Evolutionary conservation across 2,113 vertebrate genomes (phyloP), one percentile per base, ranked within the genome.

Genomic region (Lagenorhynchus albirostris): DNA sequence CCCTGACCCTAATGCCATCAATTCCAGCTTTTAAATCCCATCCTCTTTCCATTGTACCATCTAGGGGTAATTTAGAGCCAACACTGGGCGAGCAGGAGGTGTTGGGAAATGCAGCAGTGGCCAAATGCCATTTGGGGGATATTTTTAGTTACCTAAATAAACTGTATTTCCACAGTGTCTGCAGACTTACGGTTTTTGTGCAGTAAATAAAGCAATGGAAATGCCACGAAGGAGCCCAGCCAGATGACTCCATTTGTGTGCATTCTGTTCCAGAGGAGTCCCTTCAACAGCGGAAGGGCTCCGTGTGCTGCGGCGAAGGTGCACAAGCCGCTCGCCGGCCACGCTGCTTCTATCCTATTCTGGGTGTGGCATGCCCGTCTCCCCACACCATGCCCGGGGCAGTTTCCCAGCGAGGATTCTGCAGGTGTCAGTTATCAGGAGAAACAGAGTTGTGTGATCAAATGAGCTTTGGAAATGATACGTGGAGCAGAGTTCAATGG

Each of bases 131-230:
- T 90, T 94, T 53, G 47, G 92, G 76, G 3, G 82, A 85, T 97
- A 97, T 96, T 96, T 98, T 97, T 97, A 98, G 95, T 94, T 97
- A 82, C 95, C 94, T 93, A 97, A 97, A 97, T 95, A 96, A 98
- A 97, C 89, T 86, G 58, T 92, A 95, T 95, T 95, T 96, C 86
- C 89, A 91, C 77, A 68, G 55, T 91, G 53, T 95, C 81, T 96
- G 77, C 71, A 89, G 94, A 98, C 96, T 96, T 95, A 73, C 82
- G 94, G 89, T 89, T 96, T 98, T 90, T 96, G 94, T 85, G 95
- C 89, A 91, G 92, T 97, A 97, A 98, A 97, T 96, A 96, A 93
- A 96, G 74, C 80, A 83, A 91, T 68, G 92, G 86, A 79, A 89
- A 96, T 89, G 89, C 96, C 82, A 68, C 6, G 33, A 82, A 89